Evolutionary conservation across 2,113 vertebrate genomes (phyloP).

Genomic region (Oryzias javanicus): DNA sequence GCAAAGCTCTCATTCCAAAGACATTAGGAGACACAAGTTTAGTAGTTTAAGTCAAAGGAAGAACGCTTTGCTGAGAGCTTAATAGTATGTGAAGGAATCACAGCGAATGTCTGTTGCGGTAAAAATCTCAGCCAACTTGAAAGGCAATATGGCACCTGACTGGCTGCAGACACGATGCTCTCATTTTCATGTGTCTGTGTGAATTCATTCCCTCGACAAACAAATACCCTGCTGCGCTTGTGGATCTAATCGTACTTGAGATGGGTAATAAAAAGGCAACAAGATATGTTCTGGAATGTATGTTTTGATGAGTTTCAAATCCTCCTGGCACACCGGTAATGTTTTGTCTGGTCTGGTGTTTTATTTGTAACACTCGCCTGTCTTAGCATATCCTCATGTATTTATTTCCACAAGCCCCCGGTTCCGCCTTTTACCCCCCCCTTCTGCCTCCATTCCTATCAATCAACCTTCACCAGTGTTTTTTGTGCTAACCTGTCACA

Average conservation of each 20-base stretch:
- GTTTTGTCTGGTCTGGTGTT: not conserved
- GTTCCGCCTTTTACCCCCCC: too few relatives aligned
- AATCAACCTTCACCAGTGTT: too few relatives aligned
- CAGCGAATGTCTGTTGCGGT: conserved; percentile 33
- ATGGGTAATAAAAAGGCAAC: not conserved
- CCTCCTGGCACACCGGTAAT: not conserved
- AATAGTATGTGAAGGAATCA: conserved; percentile 31
- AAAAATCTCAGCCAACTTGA: conserved; percentile 34
- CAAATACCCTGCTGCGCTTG: conserved; percentile 1
- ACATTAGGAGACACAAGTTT: conserved; percentile 31
- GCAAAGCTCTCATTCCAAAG: conserved; percentile 35
- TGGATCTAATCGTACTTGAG: conserved; percentile 5
- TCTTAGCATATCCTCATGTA: too few relatives aligned
- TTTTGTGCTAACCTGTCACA: not conserved
- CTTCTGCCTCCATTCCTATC: too few relatives aligned
- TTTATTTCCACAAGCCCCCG: too few relatives aligned
- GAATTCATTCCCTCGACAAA: conserved; percentile 3
- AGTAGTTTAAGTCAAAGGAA: conserved; percentile 16
- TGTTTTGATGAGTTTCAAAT: not conserved
- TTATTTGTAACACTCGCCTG: not conserved
- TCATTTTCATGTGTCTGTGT: conserved; percentile 16
- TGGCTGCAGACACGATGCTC: conserved; percentile 8
- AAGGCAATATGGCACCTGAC: conserved; percentile 17
- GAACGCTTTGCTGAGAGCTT: conserved; percentile 16
- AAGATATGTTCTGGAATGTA: not conserved